Evolutionary conservation across 1,140 invertebrate species (phyloP).

Genomic region (Halictus rubicundus): DNA sequence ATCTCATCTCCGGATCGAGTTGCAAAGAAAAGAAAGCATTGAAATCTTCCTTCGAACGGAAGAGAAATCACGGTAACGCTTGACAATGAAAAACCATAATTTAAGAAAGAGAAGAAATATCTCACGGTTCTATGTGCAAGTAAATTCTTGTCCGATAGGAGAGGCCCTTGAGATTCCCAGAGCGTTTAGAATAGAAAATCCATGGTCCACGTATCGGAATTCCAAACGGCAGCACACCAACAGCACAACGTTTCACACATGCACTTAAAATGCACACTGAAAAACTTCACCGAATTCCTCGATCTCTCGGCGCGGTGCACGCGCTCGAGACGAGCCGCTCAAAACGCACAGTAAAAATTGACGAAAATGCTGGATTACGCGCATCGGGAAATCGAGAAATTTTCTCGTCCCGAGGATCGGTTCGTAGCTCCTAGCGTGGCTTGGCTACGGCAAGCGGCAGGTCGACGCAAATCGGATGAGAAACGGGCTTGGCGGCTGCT

Average conservation of each 20-base stretch:
- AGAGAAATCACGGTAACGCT: not conserved
- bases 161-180: not conserved
- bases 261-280: not conserved
- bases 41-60: not conserved
- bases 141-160: not conserved
- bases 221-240: conserved; percentile 4
- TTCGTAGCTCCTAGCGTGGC: conserved; percentile 31
- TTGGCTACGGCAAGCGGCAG: conserved; percentile 22
- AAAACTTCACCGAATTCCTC: not conserved
- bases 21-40: not conserved
- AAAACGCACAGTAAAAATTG: not conserved
- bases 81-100: not conserved
- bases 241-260: conserved; percentile 22
- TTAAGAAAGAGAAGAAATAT: not conserved
- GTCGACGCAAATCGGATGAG: conserved; percentile 48
- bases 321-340: not conserved
- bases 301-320: no score
- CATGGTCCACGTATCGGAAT: conserved; percentile 2
- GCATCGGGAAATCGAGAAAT: conserved; percentile 19
- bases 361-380: not conserved
- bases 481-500: conserved; percentile 43
- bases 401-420: conserved; percentile 23
- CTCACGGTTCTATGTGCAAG: conserved; percentile 1
- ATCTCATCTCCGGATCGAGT: not conserved
- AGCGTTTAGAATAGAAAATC: conserved; percentile 6